phyloP scores from a whole-genome alignment of 2,113 vertebrate genomes.

The Rhinopomastus cyanomelas region DNA sequence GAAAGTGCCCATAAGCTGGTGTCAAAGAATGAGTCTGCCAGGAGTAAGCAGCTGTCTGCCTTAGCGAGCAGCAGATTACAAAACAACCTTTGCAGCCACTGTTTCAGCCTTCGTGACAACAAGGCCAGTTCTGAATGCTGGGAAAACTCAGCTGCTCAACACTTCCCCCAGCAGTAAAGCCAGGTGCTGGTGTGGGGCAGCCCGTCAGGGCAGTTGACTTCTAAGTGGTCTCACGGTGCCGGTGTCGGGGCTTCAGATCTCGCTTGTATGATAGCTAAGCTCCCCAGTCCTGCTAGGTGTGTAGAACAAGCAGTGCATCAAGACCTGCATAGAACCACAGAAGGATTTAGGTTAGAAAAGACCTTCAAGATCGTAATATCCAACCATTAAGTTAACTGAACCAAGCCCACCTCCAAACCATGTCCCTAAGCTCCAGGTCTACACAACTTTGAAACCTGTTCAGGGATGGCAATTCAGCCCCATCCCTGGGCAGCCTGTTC shows the following conservation, averaged over 20 bases:
- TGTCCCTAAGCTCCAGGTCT: too few relatives aligned
- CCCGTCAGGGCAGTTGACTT: background rate
- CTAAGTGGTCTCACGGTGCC: too few relatives aligned
- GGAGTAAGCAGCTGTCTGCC: background rate
- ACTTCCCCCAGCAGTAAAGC: background rate
- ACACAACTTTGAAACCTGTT: too few relatives aligned
- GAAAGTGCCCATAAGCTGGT: background rate
- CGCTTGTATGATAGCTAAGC: background rate
- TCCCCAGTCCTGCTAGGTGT: background rate
- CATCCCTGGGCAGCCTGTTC: too few relatives aligned
- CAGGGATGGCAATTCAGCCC: too few relatives aligned
- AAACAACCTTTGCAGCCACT: background rate
- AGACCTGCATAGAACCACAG: background rate
- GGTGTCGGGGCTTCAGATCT: background rate
- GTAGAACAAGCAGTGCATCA: too few relatives aligned
- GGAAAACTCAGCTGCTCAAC: background rate
- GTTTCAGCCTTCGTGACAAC: background rate
- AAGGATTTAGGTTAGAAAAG: too few relatives aligned
- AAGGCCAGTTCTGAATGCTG: rapidly evolving
- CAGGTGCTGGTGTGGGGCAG: background rate
- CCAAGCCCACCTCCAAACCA: too few relatives aligned
- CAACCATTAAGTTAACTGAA: too few relatives aligned
- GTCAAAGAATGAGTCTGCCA: background rate
- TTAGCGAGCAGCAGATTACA: background rate
- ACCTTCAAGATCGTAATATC: too few relatives aligned